Base-by-base conservation (phyloP, 2,797 vertebrate genomes). In the Characodon lateralis region DNA sequence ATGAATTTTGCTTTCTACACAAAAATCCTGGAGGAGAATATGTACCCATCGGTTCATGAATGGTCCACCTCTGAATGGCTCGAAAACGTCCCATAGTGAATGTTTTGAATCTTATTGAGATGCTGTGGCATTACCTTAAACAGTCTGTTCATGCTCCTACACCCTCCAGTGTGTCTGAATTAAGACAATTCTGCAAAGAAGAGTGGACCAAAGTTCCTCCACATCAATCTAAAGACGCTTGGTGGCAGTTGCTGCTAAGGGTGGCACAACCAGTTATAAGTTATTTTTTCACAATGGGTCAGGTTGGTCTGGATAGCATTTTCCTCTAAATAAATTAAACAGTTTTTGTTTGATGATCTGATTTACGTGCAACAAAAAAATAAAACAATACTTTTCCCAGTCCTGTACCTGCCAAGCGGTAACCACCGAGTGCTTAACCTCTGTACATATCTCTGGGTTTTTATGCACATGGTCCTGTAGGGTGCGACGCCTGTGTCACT, bases 401-500 rank as follows among this genome's bases (percentile, higher is more conserved):
- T 6, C 24, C 65, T 16, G 6, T 1, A 79, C 71, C 63, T 46
- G 22, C 20, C 53, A 8, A 79, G 68, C 66, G 63, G 66, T 87
- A 63, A 26, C 76, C 35, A 6, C 9, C 10, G 8, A 10, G 46
- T 48, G 46, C n/a, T 73, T 22, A 28, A 46, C 43, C 2, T 39
- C 16, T 68, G 28, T 56, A 59, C 18, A n/a, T 83, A 53, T 66
- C 5, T 72, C 12, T 76, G 41, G 55, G 53, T 35, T 35, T 83
- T 35, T 5, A 51, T 79, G 41, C 0, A 12, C 71, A 5, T 72
- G 79, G 28, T 84, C 43, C 83, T 85, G 58, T 79, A 99, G 98
- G 83, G 96, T 99, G 68, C 96, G 97, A 1, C 96, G 97, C 22
- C 92, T 96, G 46, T 99, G 98, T 93, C 98, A 99, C 89, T 98